These are phyloP conservation scores for Melolontha melolontha DNA, from an alignment of 2,888 invertebrate species.

Conservation along the genomic window DNA sequence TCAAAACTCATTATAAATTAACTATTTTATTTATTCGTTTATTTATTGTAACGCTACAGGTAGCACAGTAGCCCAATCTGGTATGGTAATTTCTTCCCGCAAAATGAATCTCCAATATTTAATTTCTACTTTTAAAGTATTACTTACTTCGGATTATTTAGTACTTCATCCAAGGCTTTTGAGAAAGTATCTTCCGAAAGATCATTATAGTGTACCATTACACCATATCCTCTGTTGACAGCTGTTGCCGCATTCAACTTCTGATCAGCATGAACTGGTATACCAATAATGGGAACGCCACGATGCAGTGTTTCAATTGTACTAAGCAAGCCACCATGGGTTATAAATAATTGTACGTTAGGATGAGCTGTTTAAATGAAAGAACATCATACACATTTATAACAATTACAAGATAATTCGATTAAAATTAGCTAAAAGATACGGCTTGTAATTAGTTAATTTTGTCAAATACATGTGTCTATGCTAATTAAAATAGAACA, in stretches of 20 bases:
- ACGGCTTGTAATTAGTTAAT: too few species aligned
- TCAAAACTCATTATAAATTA: too few species aligned
- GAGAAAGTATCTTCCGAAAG: constrained; percentile 8
- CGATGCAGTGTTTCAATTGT: constrained; percentile 33
- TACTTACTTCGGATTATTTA: constrained; percentile 23
- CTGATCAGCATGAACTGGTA: constrained; percentile 34
- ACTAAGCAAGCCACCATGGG: constrained; percentile 35
- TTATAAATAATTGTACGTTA: constrained; percentile 35
- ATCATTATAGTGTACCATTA: neutral
- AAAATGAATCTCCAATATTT: too few species aligned
- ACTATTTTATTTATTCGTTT: too few species aligned
- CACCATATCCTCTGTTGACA: constrained; percentile 16
- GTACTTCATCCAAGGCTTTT: constrained; percentile 18
- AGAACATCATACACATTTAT: too few species aligned
- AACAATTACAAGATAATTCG: too few species aligned
- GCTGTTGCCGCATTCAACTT: constrained; percentile 19
- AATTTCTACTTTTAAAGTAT: neutral
- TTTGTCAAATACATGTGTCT: too few species aligned
- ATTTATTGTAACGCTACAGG: too few species aligned
- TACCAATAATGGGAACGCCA: constrained; percentile 36
- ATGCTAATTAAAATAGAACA: too few species aligned
- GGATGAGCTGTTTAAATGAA: constrained; percentile 24
- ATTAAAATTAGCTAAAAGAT: too few species aligned
- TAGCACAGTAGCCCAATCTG: too few species aligned
- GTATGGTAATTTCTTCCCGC: too few species aligned